Evolutionary conservation across 2,888 invertebrate genomes (phyloP).

Genomic region (Frankliniella fusca): DNA sequence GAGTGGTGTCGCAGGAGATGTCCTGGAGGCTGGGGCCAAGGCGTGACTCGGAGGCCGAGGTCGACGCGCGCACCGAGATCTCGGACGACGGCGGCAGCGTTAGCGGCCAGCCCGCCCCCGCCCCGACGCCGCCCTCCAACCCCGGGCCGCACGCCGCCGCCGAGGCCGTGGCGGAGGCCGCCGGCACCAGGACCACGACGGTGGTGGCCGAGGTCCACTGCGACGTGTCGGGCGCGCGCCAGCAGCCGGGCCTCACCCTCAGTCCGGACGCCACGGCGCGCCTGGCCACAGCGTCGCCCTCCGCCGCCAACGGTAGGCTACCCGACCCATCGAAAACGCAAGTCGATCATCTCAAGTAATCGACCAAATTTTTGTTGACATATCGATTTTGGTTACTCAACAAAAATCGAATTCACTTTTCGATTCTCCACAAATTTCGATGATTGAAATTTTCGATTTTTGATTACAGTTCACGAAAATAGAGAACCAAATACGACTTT

Average conservation of each 20-base stretch:
- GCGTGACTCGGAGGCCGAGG: background rate
- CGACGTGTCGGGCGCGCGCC: background rate
- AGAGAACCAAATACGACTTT: too few species aligned
- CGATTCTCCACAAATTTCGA: too few species aligned
- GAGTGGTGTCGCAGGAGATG: background rate
- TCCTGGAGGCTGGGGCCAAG: background rate
- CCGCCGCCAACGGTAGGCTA: background rate
- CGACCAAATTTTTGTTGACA: too few species aligned
- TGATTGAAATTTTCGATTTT: too few species aligned
- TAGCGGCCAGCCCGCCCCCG: background rate
- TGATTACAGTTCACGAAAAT: too few species aligned
- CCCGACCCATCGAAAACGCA: too few species aligned
- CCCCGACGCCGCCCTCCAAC: background rate
- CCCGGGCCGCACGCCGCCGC: background rate
- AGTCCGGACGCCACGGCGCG: background rate
- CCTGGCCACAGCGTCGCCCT: background rate
- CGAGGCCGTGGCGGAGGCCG: background rate
- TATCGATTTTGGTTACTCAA: too few species aligned
- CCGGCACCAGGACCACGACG: background rate
- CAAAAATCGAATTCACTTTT: too few species aligned
- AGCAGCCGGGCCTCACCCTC: background rate
- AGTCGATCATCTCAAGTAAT: too few species aligned
- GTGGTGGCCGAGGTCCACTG: conserved; percentile 18
- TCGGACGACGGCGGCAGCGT: conserved; percentile 18
- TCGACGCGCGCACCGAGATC: background rate